Evolutionary conservation across 2,797 vertebrate genomes (phyloP).

Genomic region (Oreochromis grahami): DNA sequence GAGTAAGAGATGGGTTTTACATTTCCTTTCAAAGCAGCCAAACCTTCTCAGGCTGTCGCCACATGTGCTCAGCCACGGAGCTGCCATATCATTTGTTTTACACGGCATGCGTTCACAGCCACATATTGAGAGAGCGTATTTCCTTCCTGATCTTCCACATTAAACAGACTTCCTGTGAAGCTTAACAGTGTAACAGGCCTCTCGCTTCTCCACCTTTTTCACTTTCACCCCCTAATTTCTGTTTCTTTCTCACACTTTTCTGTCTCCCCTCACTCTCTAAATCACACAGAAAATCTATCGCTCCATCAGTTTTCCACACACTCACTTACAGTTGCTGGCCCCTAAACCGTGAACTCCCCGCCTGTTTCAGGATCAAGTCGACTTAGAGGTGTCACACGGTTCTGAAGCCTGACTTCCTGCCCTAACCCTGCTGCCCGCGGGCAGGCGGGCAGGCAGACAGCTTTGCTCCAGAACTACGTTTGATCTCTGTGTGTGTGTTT

Average conservation of each 20-base stretch:
- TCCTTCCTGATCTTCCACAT: slow-evolving; percentile 58
- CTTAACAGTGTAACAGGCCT: slow-evolving; percentile 36
- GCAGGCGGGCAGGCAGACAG: slow-evolving; percentile 43
- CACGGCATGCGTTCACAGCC: slow-evolving; percentile 21
- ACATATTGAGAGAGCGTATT: slow-evolving; percentile 28
- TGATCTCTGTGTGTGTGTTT: slow-evolving; percentile 51
- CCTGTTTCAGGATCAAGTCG: slow-evolving; percentile 56
- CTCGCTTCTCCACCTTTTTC: slow-evolving; percentile 41
- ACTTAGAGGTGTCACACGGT: slow-evolving; percentile 66
- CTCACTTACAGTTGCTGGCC: slow-evolving; percentile 10
- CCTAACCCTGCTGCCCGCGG: slow-evolving; percentile 55
- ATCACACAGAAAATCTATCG: slow-evolving; percentile 45
- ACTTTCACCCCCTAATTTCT: slow-evolving; percentile 35
- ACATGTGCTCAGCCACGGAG: slow-evolving; percentile 42
- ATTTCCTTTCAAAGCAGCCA: slow-evolving; percentile 32
- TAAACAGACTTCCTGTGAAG: slow-evolving; percentile 63
- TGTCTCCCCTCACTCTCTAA: slow-evolving; percentile 15
- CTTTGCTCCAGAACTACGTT: slow-evolving; percentile 50
- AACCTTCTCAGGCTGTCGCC: slow-evolving; percentile 17
- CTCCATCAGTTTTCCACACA: slow-evolving; percentile 39
- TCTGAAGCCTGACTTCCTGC: slow-evolving; percentile 67
- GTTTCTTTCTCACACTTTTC: slow-evolving; percentile 29
- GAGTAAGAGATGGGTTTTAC: slow-evolving; percentile 28
- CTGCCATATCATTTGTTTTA: slow-evolving; percentile 47
- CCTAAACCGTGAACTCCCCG: slow-evolving; percentile 28